A percentile compares a stretch with the other conserved stretches of the same genome.
These are phyloP conservation scores for Scophthalmus maximus DNA, from an alignment of 2,113 vertebrate species.

Conservation along the genomic window DNA sequence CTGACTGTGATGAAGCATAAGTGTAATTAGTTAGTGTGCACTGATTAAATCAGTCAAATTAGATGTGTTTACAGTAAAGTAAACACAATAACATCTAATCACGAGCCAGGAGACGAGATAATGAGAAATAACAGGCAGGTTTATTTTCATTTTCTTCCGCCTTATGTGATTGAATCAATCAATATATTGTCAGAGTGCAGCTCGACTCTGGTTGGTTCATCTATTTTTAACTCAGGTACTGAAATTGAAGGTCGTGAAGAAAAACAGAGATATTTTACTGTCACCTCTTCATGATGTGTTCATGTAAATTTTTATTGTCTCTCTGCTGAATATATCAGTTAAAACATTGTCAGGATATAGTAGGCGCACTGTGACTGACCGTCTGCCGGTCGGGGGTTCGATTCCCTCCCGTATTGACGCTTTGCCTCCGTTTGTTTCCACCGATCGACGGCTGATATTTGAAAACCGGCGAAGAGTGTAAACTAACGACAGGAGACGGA, in stretches of 20 bases:
- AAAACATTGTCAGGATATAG: too few relatives aligned
- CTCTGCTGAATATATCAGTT: too few relatives aligned
- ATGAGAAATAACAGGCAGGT: neutral
- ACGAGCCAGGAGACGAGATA: neutral
- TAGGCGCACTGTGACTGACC: too few relatives aligned
- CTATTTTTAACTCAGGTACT: too few relatives aligned
- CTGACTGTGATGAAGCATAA: neutral
- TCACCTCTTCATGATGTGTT: too few relatives aligned
- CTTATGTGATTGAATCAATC: neutral
- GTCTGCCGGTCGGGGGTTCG: neutral
- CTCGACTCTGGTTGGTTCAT: neutral
- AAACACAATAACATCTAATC: neutral
- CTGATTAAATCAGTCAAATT: neutral
- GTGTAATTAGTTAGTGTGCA: neutral
- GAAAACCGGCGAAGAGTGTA: conserved; percentile 39
- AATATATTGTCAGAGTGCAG: neutral
- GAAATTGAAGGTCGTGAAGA: neutral
- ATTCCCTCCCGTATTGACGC: conserved; percentile 13
- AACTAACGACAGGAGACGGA: conserved; percentile 24
- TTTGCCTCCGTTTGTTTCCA: conserved; percentile 35
- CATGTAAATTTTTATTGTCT: too few relatives aligned
- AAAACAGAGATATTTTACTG: too few relatives aligned
- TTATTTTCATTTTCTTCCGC: too few relatives aligned
- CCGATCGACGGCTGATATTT: conserved; percentile 58
- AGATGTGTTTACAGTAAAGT: neutral